Conservation (phyloP, 1,140 invertebrate genomes). For the Drosophila pseudoananassae region DNA sequence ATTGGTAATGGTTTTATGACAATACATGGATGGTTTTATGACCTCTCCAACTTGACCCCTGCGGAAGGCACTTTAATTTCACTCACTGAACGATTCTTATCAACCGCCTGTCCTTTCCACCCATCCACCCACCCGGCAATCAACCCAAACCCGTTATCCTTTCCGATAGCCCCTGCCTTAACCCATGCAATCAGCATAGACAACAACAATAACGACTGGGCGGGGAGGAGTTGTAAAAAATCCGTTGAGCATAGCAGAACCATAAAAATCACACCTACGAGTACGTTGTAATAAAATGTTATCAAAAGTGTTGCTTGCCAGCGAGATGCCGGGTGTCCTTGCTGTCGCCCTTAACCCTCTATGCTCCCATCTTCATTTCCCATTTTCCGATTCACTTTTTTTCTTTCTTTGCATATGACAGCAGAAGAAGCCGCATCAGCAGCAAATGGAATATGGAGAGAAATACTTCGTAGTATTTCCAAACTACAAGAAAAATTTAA, state of each 20-base stretch:
- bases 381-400: constrained; percentile 28
- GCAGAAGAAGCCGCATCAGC: constrained; percentile 48
- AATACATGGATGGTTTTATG: background rate
- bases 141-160: constrained; percentile 37
- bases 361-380: constrained; percentile 8
- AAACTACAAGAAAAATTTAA: too few relatives aligned
- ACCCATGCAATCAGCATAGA: constrained; percentile 72
- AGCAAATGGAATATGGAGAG: constrained; percentile 4
- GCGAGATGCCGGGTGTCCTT: constrained; percentile 35
- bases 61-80: constrained; percentile 51
- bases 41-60: background rate
- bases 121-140: constrained; percentile 26
- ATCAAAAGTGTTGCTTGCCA: constrained; percentile 77
- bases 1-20: constrained; percentile 22
- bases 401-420: constrained; percentile 75
- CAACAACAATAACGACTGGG: constrained; percentile 42
- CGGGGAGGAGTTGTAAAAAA: constrained; percentile 52
- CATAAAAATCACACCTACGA: constrained; percentile 83
- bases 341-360: background rate
- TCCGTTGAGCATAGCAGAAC: constrained; percentile 79
- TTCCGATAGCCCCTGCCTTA: constrained; percentile 2
- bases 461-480: background rate
- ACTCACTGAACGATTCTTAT: constrained; percentile 47
- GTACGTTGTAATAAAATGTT: constrained; percentile 83
- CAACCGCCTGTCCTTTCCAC: constrained; percentile 37